phyloP scores from a whole-genome alignment of 1,140 invertebrate species.

The Drosophila guanche region DNA sequence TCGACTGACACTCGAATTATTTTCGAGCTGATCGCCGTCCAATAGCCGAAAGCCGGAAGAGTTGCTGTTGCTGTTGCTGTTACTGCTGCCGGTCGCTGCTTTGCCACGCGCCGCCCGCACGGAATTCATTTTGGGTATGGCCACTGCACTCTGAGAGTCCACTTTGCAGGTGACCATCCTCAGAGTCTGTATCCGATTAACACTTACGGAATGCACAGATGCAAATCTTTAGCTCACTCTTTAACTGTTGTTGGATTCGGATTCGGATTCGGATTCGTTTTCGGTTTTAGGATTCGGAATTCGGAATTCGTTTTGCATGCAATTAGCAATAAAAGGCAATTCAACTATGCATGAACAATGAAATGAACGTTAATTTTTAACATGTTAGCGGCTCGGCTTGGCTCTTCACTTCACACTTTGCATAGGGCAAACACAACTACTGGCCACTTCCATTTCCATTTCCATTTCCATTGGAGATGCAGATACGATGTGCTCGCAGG shows the following conservation, averaged over 20 bases:
- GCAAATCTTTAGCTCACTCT: conserved; percentile 35
- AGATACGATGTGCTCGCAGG: conserved; percentile 10
- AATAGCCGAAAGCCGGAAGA: conserved; percentile 84
- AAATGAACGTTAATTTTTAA: conserved; percentile 73
- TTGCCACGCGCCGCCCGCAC: conserved; percentile 56
- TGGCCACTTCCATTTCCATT: no score
- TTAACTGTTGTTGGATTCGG: conserved; percentile 16
- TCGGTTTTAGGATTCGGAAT: conserved; percentile 13
- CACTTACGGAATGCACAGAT: conserved; percentile 37
- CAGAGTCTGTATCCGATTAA: conserved; percentile 20
- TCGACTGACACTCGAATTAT: conserved; percentile 85
- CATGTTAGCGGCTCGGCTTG: conserved; percentile 53
- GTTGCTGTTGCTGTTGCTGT: conserved; percentile 59
- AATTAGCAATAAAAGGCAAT: conserved; percentile 77
- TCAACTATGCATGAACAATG: conserved; percentile 76
- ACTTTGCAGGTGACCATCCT: conserved; percentile 82
- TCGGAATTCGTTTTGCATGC: conserved; percentile 53
- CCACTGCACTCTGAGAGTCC: conserved; percentile 68
- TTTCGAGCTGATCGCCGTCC: conserved; percentile 84
- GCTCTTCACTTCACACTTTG: conserved; percentile 62
- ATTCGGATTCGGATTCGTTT: conserved; percentile 12
- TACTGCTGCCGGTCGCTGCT: conserved; percentile 55
- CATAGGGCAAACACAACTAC: conserved; percentile 45
- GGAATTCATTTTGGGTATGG: conserved; percentile 77
- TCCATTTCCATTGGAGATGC: conserved; percentile 5